Conservation (phyloP, 2,888 invertebrate genomes). For the Leuctra nigra region DNA sequence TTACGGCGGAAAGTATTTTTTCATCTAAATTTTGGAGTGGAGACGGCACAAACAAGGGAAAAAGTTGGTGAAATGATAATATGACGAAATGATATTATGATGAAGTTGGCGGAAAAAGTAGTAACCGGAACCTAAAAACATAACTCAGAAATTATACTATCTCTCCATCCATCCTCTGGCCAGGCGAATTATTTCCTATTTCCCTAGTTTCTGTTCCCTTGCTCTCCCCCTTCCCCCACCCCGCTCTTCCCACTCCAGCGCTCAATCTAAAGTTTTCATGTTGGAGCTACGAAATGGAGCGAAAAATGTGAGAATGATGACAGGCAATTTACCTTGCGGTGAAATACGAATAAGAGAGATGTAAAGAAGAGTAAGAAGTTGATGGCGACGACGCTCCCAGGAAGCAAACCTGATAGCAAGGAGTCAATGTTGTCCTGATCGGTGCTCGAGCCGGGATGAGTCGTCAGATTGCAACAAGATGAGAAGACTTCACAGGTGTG, state of each 20-base stretch:
- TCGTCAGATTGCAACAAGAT: too few relatives aligned
- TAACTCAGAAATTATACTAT: slow-evolving; percentile 11
- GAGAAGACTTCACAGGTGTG: too few relatives aligned
- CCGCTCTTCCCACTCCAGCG: slow-evolving; percentile 1
- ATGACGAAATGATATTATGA: slow-evolving; percentile 10
- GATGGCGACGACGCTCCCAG: too few relatives aligned
- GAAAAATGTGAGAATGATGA: slow-evolving; percentile 26
- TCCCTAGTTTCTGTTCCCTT: slow-evolving; percentile 7
- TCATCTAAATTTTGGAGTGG: too few relatives aligned
- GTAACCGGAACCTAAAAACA: slow-evolving; percentile 10
- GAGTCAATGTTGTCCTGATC: too few relatives aligned
- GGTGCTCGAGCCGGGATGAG: too few relatives aligned
- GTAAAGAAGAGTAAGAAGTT: slow-evolving; percentile 15
- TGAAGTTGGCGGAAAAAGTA: slow-evolving; percentile 10
- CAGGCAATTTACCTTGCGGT: slow-evolving; percentile 26
- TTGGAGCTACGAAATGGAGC: slow-evolving; percentile 23
- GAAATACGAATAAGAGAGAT: slow-evolving; percentile 13
- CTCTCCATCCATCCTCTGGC: background rate
- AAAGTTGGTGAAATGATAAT: slow-evolving; percentile 7
- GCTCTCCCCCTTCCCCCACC: background rate
- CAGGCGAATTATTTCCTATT: background rate
- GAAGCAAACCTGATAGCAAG: too few relatives aligned
- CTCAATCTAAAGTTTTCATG: slow-evolving; percentile 27
- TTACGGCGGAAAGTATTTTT: too few relatives aligned
- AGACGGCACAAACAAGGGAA: background rate